Evolutionary conservation across 2,797 vertebrate species (phyloP), one percentile per base, ranked within the genome.

Genomic region (Spea hammondii): DNA sequence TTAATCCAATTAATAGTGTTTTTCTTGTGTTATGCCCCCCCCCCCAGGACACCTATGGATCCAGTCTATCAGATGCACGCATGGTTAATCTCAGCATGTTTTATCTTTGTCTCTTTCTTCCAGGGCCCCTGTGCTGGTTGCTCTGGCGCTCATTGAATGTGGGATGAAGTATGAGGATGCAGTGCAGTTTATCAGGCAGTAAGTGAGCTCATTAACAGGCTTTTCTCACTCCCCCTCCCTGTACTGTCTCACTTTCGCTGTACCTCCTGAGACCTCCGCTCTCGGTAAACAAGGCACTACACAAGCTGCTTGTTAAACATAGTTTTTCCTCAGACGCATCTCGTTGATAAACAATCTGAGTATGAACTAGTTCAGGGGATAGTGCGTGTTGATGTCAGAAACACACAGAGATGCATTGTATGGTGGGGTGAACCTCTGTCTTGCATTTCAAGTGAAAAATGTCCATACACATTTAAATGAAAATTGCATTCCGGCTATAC

Each of bases 111-210:
- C 3, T 32, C 3, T 90, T 74, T 79, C 84, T 88, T 86, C 13
- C 86, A 99, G 97, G 90, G 97, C 97, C 90, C 97, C 97, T 78
- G 97, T 99, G 83, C 90, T 99, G 88, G 97, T 99, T 85, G 97
- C 97, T 85, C 95, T 99, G 83, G 97, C 97, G 86, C 93, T 99
- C 88, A 96, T 99, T 86, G 97, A 99, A 89, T 91, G 89, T 88
- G 97, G 97, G 88, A 98, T 99, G 97, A 99, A 97, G 92, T 99
- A 98, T 3, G 97, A 99, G 91, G 97, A 99, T 82, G 97, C 97
- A 60, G 97, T 99, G 91, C 96, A 98, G 92, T 99, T 95, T 86
- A 99, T 99, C 92, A 94, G 97, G 91, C 97, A 96, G 97, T 99
- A 93, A 95, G 97, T 97, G 77, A 74, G 82, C 71, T 50, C 72